Evolutionary conservation across 2,113 vertebrate species (phyloP).

Genomic region (Phocoena sinus): DNA sequence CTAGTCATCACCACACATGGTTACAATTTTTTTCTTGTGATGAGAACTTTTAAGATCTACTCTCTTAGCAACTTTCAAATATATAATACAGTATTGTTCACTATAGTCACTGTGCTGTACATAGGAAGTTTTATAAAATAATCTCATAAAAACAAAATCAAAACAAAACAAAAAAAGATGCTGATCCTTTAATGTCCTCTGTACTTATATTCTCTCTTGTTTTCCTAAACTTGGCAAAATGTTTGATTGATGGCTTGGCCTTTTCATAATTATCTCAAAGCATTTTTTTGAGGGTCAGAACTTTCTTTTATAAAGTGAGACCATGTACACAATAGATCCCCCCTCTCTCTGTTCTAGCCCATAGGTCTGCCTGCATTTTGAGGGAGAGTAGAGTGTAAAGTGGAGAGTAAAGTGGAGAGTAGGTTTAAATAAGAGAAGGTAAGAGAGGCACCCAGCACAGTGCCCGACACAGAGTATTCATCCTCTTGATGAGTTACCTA

Average conservation of each 20-base stretch:
- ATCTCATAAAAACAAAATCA: too few relatives aligned
- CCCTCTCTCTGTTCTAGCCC: neutral
- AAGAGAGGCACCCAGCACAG: neutral
- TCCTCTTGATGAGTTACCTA: neutral
- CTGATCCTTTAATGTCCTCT: neutral
- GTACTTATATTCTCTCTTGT: neutral
- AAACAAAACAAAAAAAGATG: neutral
- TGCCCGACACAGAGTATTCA: neutral
- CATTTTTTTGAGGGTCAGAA: neutral
- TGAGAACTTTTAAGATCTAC: too few relatives aligned
- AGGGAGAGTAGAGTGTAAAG: neutral
- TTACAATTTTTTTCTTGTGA: too few relatives aligned
- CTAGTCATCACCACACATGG: too few relatives aligned
- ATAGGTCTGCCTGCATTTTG: neutral
- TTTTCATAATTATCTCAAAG: neutral
- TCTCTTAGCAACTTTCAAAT: too few relatives aligned
- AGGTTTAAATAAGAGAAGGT: neutral
- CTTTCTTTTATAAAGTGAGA: neutral
- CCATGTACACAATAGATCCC: neutral
- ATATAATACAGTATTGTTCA: too few relatives aligned
- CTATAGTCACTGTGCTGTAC: too few relatives aligned
- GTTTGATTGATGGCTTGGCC: neutral
- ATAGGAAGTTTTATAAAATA: too few relatives aligned
- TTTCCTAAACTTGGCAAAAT: neutral
- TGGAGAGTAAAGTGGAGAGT: neutral